These are phyloP conservation scores for Enteromius viviparus DNA, from an alignment of 2,797 vertebrate genomes.

Conservation along the genomic window DNA sequence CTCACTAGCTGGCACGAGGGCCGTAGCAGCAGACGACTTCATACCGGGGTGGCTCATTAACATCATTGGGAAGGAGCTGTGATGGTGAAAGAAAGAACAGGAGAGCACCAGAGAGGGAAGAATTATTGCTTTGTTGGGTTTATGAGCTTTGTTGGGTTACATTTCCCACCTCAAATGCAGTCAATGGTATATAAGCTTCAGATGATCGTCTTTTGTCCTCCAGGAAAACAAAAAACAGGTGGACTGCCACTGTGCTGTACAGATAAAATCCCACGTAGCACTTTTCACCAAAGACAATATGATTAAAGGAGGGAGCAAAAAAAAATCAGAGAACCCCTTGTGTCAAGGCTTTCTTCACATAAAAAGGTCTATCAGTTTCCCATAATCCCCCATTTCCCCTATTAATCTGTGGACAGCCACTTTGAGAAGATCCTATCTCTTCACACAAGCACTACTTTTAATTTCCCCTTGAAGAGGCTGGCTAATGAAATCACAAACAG, in stretches of 20 bases:
- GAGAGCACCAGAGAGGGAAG: slow-evolving; percentile 37
- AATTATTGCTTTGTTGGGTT: slow-evolving; percentile 41
- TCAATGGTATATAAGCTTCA: slow-evolving; percentile 32
- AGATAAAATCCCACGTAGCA: slow-evolving; percentile 32
- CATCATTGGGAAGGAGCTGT: slow-evolving; percentile 54
- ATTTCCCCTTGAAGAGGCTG: slow-evolving; percentile 77
- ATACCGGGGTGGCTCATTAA: slow-evolving; percentile 74
- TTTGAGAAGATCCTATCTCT: slow-evolving; percentile 59
- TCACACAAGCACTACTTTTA: slow-evolving; percentile 63
- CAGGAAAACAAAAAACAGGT: slow-evolving; percentile 28
- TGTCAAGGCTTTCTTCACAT: slow-evolving; percentile 41
- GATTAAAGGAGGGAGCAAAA: slow-evolving; percentile 42
- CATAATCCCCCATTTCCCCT: slow-evolving; percentile 48
- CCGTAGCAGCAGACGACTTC: slow-evolving; percentile 71
- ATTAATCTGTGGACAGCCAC: slow-evolving; percentile 54
- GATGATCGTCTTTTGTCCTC: slow-evolving; percentile 1
- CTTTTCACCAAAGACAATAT: slow-evolving; percentile 45
- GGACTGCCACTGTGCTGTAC: background rate
- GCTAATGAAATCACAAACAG: slow-evolving; percentile 84
- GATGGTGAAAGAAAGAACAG: slow-evolving; percentile 49
- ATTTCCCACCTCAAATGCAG: slow-evolving; percentile 36
- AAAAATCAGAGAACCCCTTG: slow-evolving; percentile 6
- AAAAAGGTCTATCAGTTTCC: slow-evolving; percentile 43
- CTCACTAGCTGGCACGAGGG: slow-evolving; percentile 76
- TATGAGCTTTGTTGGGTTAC: slow-evolving; percentile 39